Base-by-base conservation (phyloP, 2,113 vertebrate genomes). In the Clarias gariepinus region DNA sequence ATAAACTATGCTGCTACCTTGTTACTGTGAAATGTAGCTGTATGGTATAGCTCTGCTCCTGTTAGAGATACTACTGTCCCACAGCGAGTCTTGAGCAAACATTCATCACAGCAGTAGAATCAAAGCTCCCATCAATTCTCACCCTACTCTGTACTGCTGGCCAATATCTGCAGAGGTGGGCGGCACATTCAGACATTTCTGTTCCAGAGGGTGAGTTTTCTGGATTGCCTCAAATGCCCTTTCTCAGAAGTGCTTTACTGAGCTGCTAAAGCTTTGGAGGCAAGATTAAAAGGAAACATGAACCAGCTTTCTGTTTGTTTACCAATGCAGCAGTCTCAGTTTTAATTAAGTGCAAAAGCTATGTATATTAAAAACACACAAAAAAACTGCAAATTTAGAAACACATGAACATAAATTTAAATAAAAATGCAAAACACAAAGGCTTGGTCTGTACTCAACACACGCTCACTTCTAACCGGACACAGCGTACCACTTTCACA, bases 71-170 rank as follows among this genome's bases (percentile, higher is more conserved):
- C 78, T 15, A 61, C 78, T 61, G 78, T 81, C 28, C 78, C 28
- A 80, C 19, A 8, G 57, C 36, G 78, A 80, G 53, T 60, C 28
- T 80, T 60, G 57, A 80, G 36, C 28, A 60, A 80, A 61, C 57
- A 81, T 81, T 81, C 30, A 61, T 81, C 57, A 81, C 30, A 23
- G 57, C 21, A 81, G 30, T 33, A 81, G 57, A 41, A 81, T 81
- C 57, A 81, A 41, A 81, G 57, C 78, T 36, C 19, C 57, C 57
- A 81, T 81, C 78, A 61, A 81, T 81, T 79, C 77, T 79, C 77
- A 79, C 55, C 57, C 78, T 81, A 4, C 57, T 61, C 61, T 12
- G 3, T 61, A 81, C 78, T 61, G 57, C 78, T 11, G 61, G 57
- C 74, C 52, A 28, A 78, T 28, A 78, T 78, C 52, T 55, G 25